These are phyloP conservation scores for Chiloscyllium plagiosum DNA, from an alignment of 2,113 vertebrate species.

Conservation along the genomic window DNA sequence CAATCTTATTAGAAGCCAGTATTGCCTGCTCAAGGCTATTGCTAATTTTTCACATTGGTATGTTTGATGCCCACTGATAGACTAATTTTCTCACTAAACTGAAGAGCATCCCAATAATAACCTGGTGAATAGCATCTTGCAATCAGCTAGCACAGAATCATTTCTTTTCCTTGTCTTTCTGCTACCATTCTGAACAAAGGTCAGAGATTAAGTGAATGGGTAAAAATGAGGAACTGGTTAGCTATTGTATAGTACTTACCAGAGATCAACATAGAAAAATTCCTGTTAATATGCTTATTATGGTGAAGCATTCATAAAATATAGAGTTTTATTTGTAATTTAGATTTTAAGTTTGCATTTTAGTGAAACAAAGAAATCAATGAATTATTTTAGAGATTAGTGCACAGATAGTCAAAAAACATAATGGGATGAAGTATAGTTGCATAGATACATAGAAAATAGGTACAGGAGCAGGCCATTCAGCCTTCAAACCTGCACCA, in stretches of 20 bases:
- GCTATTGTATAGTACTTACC: neutral
- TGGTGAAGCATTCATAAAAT: neutral
- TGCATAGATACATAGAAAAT: no score
- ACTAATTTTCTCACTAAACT: neutral
- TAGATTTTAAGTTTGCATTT: neutral
- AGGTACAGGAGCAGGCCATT: no score
- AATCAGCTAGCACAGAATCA: neutral
- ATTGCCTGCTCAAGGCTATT: neutral
- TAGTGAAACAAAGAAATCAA: neutral
- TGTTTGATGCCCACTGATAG: neutral
- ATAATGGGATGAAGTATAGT: neutral
- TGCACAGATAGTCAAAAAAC: neutral
- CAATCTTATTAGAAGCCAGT: neutral
- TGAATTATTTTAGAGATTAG: neutral
- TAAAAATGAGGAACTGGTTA: neutral
- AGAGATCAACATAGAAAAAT: neutral
- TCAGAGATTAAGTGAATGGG: neutral
- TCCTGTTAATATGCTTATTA: neutral
- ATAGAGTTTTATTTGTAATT: neutral
- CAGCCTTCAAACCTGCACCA: no score
- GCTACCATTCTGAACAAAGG: neutral
- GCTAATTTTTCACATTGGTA: neutral
- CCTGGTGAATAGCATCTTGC: neutral
- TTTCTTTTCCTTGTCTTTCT: neutral
- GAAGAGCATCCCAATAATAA: neutral